Base-by-base conservation (phyloP, 2,888 invertebrate genomes). In the Muschampia plurimacula region DNA sequence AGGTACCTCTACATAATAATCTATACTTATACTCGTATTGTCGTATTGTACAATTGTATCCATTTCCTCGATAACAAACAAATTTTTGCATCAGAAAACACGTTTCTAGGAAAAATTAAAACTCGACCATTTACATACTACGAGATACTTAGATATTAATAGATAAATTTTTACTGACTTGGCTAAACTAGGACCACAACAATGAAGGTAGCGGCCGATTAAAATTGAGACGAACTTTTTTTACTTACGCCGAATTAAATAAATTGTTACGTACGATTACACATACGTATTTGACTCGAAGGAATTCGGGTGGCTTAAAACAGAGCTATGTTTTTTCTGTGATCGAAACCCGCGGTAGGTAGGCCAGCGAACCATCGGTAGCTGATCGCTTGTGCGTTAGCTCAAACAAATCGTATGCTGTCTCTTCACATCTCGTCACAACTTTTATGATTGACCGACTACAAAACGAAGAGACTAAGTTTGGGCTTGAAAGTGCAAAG, bases 361-460 rank as follows among this genome's bases (percentile, higher is more conserved):
- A 90, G 82, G 82, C 88, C 91, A 93, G 92, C 93, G 85, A 93
- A 91, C 93, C 92, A 93, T 89, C 94, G 92, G 94, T 93, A 93
- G 94, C 94, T 88, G 89, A 86, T 86, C 90, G 88, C 85, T 71
- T 76, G 67, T 92, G 91, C 92, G 91, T 91, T 91, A 89, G 91
- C 90, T 93, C 89, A 92, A 93, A 93, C 93, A 93, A 93, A 93
- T 94, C 93, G 91, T 93, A 92, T 90, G 91, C 88, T 91, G 93
- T 93, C 93, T 83, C 86, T 84, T 87, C 84, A 76, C 67, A 90
- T 94, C 84, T 84, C 78, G 83, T 93, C 92, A 91, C 83, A 80
- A 80, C 84, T 87, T 86, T 85, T 85, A 72, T 68, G 72, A 72
- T 12, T 72, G 57, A 32, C 67, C 72, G 72, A 57, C n/a, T 68